Percentiles rank a stretch among this genome's conserved stretches.
phyloP scores from a whole-genome alignment of 2,888 invertebrate genomes.

The Gasteruption jaculator region DNA sequence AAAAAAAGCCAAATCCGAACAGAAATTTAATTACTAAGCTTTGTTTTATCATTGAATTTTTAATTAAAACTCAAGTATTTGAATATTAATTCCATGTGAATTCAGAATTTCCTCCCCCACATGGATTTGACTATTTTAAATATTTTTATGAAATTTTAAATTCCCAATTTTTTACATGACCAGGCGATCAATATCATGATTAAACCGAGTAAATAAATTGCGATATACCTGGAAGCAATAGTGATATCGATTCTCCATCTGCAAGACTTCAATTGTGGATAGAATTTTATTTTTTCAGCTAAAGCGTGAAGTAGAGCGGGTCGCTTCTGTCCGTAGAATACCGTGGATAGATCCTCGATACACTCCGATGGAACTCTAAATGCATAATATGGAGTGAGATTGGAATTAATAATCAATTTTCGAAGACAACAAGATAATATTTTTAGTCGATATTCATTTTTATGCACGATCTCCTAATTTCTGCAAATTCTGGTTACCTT shows the following conservation, averaged over 20 bases:
- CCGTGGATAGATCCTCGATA: constrained; percentile 54
- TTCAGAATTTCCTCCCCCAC: no score
- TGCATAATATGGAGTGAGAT: no score
- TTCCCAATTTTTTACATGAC: no score
- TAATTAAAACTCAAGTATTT: background rate
- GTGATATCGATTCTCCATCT: constrained; percentile 57
- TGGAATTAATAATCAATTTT: constrained; percentile 3
- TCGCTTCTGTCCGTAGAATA: constrained; percentile 53
- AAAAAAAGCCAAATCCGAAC: no score
- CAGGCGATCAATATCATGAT: no score
- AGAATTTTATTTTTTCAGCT: constrained; percentile 49
- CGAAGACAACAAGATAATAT: no score
- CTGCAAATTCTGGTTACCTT: no score
- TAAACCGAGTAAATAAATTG: no score
- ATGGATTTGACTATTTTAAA: no score
- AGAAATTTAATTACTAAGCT: background rate
- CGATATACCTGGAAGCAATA: constrained; percentile 52
- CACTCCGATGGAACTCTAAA: constrained; percentile 52
- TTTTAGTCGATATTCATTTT: no score
- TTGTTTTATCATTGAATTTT: constrained; percentile 4
- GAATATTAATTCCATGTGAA: constrained; percentile 9
- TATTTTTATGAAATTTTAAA: no score
- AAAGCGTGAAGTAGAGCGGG: constrained; percentile 44
- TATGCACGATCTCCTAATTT: no score
- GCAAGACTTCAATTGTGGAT: constrained; percentile 47